These are phyloP conservation scores for Hybos culiciformis DNA, from an alignment of 2,888 invertebrate species.

Conservation along the genomic window DNA sequence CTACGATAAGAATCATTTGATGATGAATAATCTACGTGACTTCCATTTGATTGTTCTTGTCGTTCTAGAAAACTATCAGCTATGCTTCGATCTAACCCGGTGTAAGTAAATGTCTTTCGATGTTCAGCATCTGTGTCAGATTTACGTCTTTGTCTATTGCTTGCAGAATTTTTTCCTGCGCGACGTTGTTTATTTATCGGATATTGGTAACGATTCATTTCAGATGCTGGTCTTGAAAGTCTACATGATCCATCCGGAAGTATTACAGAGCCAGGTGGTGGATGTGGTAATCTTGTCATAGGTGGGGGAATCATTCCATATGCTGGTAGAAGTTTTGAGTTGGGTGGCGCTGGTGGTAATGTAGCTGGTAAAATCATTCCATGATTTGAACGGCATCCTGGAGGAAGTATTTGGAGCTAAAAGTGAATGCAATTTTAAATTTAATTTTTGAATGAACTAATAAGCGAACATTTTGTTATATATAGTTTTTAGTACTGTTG, in stretches of 20 bases:
- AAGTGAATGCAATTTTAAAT: too few species aligned
- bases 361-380: not conserved
- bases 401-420: slow-evolving; percentile 8
- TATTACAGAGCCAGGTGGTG: slow-evolving; percentile 14
- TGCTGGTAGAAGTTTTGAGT: slow-evolving; percentile 12
- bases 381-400: slow-evolving; percentile 6
- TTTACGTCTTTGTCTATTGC: slow-evolving; percentile 30
- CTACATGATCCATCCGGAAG: slow-evolving; percentile 23
- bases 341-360: slow-evolving; percentile 19
- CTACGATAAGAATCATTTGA: slow-evolving; percentile 17
- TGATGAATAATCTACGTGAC: slow-evolving; percentile 30
- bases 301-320: slow-evolving; percentile 13
- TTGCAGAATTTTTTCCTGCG: slow-evolving; percentile 21
- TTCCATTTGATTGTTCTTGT: slow-evolving; percentile 27
- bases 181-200: slow-evolving; percentile 17
- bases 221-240: slow-evolving; percentile 7
- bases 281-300: slow-evolving; percentile 11
- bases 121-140: slow-evolving; percentile 30
- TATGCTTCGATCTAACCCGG: slow-evolving; percentile 32
- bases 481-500: too few species aligned
- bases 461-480: too few species aligned
- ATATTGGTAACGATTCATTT: slow-evolving; percentile 19
- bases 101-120: slow-evolving; percentile 29
- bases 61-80: slow-evolving; percentile 33
- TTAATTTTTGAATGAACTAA: too few species aligned